A percentile compares a stretch with the other conserved stretches of the same genome.
Evolutionary conservation across 2,888 invertebrate genomes (phyloP).

Genomic region (Torymus tubicola): DNA sequence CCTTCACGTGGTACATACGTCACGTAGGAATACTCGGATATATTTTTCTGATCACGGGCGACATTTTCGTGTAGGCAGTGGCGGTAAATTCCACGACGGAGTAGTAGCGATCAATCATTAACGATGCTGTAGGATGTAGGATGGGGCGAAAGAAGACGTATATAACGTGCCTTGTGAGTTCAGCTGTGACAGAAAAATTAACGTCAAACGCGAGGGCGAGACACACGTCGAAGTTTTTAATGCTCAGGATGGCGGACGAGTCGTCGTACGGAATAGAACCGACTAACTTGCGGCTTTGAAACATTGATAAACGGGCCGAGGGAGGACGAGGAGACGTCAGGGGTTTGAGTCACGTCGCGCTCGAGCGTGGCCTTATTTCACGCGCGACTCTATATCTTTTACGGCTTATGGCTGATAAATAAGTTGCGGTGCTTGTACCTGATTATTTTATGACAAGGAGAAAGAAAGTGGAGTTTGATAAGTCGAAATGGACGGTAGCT

Average conservation of each 20-base stretch:
- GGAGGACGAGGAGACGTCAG: neutral
- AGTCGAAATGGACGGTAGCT: no score
- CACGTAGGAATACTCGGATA: neutral
- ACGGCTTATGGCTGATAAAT: slow-evolving; percentile 4
- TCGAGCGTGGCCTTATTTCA: neutral
- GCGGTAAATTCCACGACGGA: slow-evolving; percentile 30
- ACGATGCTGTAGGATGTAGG: neutral
- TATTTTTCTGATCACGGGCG: neutral
- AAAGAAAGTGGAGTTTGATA: neutral
- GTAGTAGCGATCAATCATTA: slow-evolving; percentile 44
- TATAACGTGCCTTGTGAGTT: neutral
- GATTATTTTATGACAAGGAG: slow-evolving; percentile 11
- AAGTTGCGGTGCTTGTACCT: neutral
- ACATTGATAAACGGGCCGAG: slow-evolving; percentile 21
- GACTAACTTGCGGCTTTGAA: neutral
- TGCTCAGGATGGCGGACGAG: neutral
- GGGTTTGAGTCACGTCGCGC: neutral
- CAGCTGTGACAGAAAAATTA: slow-evolving; percentile 22
- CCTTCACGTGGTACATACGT: slow-evolving; percentile 14
- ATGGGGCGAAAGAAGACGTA: neutral
- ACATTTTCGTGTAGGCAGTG: neutral
- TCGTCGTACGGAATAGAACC: neutral
- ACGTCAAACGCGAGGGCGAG: slow-evolving; percentile 8
- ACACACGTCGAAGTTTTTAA: slow-evolving; percentile 21
- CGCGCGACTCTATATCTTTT: neutral